phyloP scores from a whole-genome alignment of 2,797 vertebrate genomes.

The Neoniphon sammara region DNA sequence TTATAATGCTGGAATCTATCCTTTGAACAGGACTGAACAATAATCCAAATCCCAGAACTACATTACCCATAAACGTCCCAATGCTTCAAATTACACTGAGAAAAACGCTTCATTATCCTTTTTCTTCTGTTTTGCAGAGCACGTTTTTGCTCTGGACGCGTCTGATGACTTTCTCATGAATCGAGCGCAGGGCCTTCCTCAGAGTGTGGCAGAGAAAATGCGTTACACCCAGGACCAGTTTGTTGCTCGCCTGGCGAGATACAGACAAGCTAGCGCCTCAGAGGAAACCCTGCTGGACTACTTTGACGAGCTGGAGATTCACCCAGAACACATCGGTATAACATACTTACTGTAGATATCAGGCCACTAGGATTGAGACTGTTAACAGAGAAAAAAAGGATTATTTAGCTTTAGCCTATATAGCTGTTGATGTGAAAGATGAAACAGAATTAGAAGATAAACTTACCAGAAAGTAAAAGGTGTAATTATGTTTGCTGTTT shows the following conservation, averaged over 20 bases:
- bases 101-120: background rate
- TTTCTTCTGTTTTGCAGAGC: constrained; percentile 78
- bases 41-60: background rate
- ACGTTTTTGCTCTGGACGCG: constrained; percentile 87
- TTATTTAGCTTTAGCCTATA: no score
- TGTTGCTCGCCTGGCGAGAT: constrained; percentile 78
- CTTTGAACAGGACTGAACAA: no score
- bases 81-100: background rate
- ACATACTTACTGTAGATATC: background rate
- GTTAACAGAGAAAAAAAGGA: background rate
- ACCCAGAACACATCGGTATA: constrained; percentile 88
- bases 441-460: no score
- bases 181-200: constrained; percentile 85
- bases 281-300: constrained; percentile 90
- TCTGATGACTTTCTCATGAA: constrained; percentile 89
- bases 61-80: background rate
- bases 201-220: constrained; percentile 82
- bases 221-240: constrained; percentile 85
- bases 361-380: background rate
- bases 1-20: background rate
- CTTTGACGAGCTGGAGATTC: constrained; percentile 93
- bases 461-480: no score
- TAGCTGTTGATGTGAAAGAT: no score
- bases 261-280: constrained; percentile 78
- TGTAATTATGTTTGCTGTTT: no score